Conservation (phyloP, 2,888 invertebrate species). For the Maniola hyperantus region DNA sequence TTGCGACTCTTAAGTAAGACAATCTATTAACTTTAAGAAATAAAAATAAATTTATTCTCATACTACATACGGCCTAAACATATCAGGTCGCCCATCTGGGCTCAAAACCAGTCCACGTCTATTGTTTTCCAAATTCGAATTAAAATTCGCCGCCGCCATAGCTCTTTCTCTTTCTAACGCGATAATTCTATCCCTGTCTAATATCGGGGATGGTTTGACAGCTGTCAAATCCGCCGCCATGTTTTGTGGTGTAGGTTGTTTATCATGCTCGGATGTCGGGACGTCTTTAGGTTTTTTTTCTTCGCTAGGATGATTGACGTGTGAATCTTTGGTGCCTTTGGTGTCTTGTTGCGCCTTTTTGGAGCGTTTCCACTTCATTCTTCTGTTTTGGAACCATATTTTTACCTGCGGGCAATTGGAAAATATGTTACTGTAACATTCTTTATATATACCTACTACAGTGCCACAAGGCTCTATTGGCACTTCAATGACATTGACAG, state of each 20-base stretch:
- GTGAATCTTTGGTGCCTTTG: slow-evolving; percentile 81
- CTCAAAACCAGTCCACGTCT: slow-evolving; percentile 73
- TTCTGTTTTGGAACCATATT: slow-evolving; percentile 99
- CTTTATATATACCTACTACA: no score
- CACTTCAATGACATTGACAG: no score
- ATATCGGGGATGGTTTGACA: slow-evolving; percentile 72
- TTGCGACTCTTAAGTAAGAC: slow-evolving; percentile 88
- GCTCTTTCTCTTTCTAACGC: slow-evolving; percentile 74
- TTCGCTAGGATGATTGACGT: slow-evolving; percentile 54
- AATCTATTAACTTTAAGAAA: slow-evolving; percentile 41
- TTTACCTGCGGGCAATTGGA: slow-evolving; percentile 87
- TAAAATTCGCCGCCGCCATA: slow-evolving; percentile 78
- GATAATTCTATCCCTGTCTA: slow-evolving; percentile 78
- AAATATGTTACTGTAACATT: slow-evolving; percentile 19
- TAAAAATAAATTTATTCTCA: slow-evolving; percentile 68
- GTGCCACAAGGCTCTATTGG: no score
- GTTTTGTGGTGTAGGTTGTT: slow-evolving; percentile 52
- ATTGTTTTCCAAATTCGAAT: slow-evolving; percentile 77
- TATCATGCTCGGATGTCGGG: slow-evolving; percentile 57
- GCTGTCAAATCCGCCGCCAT: slow-evolving; percentile 73
- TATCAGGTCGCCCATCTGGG: slow-evolving; percentile 75
- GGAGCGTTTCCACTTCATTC: slow-evolving; percentile 99
- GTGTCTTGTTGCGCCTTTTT: slow-evolving; percentile 97
- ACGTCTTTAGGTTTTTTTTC: slow-evolving; percentile 66
- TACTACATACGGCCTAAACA: slow-evolving; percentile 82